Base-by-base conservation (phyloP, 2,797 vertebrate species). In the Neosalanx taihuensis region DNA sequence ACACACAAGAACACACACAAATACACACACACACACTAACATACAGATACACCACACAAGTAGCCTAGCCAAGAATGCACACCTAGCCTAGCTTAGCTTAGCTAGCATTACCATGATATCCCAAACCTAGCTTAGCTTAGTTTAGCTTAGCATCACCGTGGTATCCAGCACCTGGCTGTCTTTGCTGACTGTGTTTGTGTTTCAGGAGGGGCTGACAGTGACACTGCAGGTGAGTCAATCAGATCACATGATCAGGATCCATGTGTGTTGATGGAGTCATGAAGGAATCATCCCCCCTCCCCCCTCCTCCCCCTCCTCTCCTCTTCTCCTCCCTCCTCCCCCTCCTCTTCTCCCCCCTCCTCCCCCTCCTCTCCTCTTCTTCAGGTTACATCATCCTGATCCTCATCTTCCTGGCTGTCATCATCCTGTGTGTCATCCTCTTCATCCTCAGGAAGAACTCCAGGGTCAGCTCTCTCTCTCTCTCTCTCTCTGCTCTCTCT, bases 351-450 rank as follows among this genome's bases (percentile, higher is more conserved):
- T 59, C 18, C 57, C 20, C 17, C 23, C 20, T 2, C 57, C 26
- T 6, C n/a, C 26, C 3, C 10, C 23, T 7, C 4, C 18, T 2
- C 20, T 12, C 12, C 63, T 26, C 63, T 2, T 20, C 41, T 4
- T n/a, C 23, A 67, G 66, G 66, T 30, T 56, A 53, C 7, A 13
- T 67, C 15, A 20, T 67, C 49, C 66, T 67, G 23, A n/a, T 67
- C 29, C 6, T 67, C 17, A 30, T 67, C 1, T 1, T 67, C 3
- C 9, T 67, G 29, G 66, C 30, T 29, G 31, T 67, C 29, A 0
- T 31, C 2, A 18, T 20, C 23, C 29, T 67, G 49, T 4, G n/a
- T 4, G 17, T 56, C n/a, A n/a, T 31, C 30, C 49, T 68, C 18
- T 56, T 6, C 49, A 33, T 68, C 4, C 49, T 67, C 17, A 67